Conservation (phyloP, 2,113 vertebrate genomes). For the Columbina picui region DNA sequence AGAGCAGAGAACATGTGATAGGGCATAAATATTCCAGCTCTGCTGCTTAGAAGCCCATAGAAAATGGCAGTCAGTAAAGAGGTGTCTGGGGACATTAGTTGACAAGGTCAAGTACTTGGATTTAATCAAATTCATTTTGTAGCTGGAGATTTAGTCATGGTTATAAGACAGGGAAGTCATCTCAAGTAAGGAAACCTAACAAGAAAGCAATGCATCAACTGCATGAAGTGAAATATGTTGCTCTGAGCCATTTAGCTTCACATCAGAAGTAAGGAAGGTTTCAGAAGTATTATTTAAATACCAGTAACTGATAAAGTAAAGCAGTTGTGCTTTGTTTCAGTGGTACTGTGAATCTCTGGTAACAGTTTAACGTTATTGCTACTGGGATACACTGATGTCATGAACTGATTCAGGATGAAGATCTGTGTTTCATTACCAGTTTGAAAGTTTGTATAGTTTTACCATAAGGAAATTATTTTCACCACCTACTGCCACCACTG, state of each 20-base stretch:
- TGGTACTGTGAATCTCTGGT: not conserved
- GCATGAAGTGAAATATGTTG: conserved; percentile 36
- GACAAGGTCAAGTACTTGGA: conserved; percentile 58
- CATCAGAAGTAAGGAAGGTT: conserved; percentile 16
- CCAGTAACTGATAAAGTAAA: conserved; percentile 24
- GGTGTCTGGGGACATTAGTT: conserved; percentile 4
- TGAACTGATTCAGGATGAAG: not conserved
- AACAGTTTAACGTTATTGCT: conserved; percentile 3
- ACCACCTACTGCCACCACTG: not conserved
- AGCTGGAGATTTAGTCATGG: conserved; percentile 42
- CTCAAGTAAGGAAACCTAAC: conserved; percentile 43
- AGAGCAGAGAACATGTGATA: not conserved
- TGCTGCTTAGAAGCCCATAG: not conserved
- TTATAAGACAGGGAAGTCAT: conserved; percentile 43
- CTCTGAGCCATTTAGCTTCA: not conserved
- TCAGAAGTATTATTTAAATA: conserved; percentile 18
- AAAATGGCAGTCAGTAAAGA: conserved; percentile 34
- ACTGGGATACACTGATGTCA: conserved; percentile 14
- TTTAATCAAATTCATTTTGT: conserved; percentile 70
- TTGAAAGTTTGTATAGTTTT: not conserved
- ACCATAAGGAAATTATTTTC: conserved; percentile 11
- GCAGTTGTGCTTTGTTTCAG: conserved; percentile 20
- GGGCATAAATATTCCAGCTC: conserved; percentile 11
- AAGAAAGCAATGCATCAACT: conserved; percentile 33
- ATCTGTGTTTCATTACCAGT: conserved; percentile 26